phyloP scores from a whole-genome alignment of 2,888 invertebrate species.

The Alloplasta piceator region DNA sequence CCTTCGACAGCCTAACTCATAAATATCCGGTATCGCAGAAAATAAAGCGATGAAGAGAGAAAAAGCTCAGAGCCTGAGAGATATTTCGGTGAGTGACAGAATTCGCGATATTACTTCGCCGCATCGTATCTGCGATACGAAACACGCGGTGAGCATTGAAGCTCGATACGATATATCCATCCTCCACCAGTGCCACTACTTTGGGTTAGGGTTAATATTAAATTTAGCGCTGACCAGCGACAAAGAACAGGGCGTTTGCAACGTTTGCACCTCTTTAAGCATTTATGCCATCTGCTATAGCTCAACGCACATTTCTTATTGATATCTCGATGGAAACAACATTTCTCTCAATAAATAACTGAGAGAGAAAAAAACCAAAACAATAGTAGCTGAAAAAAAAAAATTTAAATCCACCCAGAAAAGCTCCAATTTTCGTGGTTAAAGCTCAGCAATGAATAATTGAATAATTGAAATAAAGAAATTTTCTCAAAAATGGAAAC shows the following conservation, averaged over 20 bases:
- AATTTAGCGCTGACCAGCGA: constrained; percentile 62
- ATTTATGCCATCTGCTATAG: constrained; percentile 21
- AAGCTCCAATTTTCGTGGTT: too few relatives aligned
- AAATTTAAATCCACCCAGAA: too few relatives aligned
- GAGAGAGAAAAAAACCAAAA: too few relatives aligned
- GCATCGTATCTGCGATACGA: constrained; percentile 40
- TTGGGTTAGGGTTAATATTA: constrained; percentile 44
- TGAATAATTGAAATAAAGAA: too few relatives aligned
- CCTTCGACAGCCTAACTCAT: too few relatives aligned
- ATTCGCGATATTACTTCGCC: constrained; percentile 17
- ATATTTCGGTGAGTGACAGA: constrained; percentile 1
- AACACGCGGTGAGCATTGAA: constrained; percentile 3
- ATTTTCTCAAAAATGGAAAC: too few relatives aligned
- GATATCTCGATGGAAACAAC: too few relatives aligned
- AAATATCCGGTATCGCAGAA: too few relatives aligned
- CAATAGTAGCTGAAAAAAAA: too few relatives aligned
- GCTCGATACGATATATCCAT: constrained; percentile 1
- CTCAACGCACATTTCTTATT: too few relatives aligned
- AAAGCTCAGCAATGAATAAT: too few relatives aligned
- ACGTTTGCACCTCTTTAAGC: constrained; percentile 30
- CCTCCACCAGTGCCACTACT: neutral
- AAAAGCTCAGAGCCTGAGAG: constrained; percentile 15
- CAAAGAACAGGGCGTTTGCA: constrained; percentile 33
- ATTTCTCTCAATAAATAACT: too few relatives aligned
- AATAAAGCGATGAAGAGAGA: neutral